Percentiles rank a stretch among this genome's conserved stretches.
These are phyloP conservation scores for Cryptomyrus ogoouensis DNA, from an alignment of 2,113 vertebrate species.

Conservation along the genomic window DNA sequence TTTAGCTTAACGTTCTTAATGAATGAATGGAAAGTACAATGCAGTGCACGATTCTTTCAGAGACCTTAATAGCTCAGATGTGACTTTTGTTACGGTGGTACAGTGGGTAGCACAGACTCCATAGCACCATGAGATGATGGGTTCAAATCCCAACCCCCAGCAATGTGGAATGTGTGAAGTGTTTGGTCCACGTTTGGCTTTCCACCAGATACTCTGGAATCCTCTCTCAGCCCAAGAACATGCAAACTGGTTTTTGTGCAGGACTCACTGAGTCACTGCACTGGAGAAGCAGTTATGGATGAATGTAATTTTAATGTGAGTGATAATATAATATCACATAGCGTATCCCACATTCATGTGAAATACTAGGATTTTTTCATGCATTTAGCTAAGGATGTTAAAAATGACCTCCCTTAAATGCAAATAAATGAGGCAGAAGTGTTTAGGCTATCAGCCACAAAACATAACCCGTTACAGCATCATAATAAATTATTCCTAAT, in stretches of 20 bases:
- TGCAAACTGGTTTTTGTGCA: background rate
- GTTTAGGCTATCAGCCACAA: background rate
- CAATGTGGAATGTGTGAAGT: background rate
- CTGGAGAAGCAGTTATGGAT: background rate
- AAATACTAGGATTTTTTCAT: background rate
- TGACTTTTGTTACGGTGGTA: background rate
- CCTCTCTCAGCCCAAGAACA: background rate
- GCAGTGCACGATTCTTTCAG: background rate
- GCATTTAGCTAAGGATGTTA: background rate
- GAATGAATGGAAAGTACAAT: background rate
- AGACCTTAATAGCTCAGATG: background rate
- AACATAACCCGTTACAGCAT: background rate
- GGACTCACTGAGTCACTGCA: background rate
- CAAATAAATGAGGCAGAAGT: background rate
- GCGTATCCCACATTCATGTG: background rate
- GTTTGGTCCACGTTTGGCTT: background rate
- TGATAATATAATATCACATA: background rate
- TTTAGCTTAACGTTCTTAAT: background rate
- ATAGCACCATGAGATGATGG: background rate
- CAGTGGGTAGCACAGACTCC: background rate
- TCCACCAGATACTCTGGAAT: background rate
- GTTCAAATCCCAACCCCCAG: background rate
- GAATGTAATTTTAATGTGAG: background rate
- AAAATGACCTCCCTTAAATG: background rate
- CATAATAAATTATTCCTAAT: background rate